Percentiles rank a stretch among this genome's conserved stretches.
phyloP scores from a whole-genome alignment of 2,113 vertebrate species.

The Vombatus ursinus region DNA sequence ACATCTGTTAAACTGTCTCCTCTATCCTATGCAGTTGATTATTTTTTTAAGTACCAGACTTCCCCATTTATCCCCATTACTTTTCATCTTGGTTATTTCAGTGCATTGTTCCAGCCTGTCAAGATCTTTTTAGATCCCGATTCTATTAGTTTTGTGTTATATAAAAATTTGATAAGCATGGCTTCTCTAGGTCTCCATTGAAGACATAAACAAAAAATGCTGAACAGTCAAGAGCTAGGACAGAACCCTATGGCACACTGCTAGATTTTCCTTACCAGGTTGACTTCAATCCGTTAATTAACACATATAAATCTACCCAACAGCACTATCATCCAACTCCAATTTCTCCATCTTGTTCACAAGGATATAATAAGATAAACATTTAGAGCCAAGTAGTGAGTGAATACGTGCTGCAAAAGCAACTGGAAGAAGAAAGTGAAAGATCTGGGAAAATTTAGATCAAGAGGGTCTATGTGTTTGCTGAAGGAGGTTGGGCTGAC shows the following conservation, averaged over 20 bases:
- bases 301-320: neutral
- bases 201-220: neutral
- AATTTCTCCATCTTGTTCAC: neutral
- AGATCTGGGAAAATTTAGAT: neutral
- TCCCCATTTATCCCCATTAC: neutral
- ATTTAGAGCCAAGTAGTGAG: neutral
- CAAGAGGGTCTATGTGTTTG: neutral
- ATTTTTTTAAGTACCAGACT: neutral
- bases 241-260: neutral
- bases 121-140: neutral
- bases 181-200: neutral
- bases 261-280: neutral
- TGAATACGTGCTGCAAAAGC: neutral
- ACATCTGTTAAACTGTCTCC: neutral
- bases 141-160: neutral
- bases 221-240: neutral
- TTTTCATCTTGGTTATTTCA: neutral
- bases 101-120: neutral
- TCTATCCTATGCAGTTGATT: neutral
- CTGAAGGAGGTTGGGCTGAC: neutral
- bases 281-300: neutral
- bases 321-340: neutral
- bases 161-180: neutral
- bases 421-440: neutral
- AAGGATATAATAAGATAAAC: neutral